Evolutionary conservation across 2,113 vertebrate species (phyloP).

Genomic region (Entelurus aequoreus): DNA sequence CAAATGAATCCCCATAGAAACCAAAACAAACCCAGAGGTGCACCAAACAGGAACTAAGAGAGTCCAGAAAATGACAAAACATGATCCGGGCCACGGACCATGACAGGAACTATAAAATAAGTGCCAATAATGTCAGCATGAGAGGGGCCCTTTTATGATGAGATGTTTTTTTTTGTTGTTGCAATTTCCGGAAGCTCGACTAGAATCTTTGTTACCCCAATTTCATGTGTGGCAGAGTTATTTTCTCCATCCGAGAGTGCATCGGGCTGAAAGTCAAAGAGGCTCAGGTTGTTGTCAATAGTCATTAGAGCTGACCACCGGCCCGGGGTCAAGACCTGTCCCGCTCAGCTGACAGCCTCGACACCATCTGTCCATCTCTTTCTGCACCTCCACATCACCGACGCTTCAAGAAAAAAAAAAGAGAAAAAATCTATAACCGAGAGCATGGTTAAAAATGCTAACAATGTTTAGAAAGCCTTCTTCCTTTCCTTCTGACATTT

Average conservation of each 20-base stretch:
- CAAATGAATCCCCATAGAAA: too few relatives aligned
- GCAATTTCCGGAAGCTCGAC: constrained; percentile 28
- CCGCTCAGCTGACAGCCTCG: constrained; percentile 44
- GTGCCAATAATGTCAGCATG: too few relatives aligned
- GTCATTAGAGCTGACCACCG: constrained; percentile 60
- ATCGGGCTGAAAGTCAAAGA: constrained; percentile 70
- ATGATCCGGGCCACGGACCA: too few relatives aligned
- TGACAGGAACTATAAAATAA: too few relatives aligned
- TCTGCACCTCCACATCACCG: constrained; percentile 19
- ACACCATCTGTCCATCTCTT: constrained; percentile 39
- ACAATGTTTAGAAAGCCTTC: constrained; percentile 5
- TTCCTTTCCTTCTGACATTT: constrained; percentile 21
- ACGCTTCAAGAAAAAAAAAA: constrained; percentile 7
- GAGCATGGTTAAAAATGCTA: constrained; percentile 12
- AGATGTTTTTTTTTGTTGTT: not conserved
- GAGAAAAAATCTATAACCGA: constrained; percentile 2
- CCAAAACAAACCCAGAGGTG: too few relatives aligned
- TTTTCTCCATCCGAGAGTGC: constrained; percentile 54
- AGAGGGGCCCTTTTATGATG: too few relatives aligned
- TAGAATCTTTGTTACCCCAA: constrained; percentile 39
- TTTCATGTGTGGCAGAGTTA: constrained; percentile 53
- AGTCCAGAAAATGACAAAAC: too few relatives aligned
- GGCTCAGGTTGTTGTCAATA: constrained; percentile 70
- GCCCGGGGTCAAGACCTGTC: constrained; percentile 52
- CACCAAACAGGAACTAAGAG: too few relatives aligned